phyloP scores from a whole-genome alignment of 2,113 vertebrate genomes.

The Sardina pilchardus region DNA sequence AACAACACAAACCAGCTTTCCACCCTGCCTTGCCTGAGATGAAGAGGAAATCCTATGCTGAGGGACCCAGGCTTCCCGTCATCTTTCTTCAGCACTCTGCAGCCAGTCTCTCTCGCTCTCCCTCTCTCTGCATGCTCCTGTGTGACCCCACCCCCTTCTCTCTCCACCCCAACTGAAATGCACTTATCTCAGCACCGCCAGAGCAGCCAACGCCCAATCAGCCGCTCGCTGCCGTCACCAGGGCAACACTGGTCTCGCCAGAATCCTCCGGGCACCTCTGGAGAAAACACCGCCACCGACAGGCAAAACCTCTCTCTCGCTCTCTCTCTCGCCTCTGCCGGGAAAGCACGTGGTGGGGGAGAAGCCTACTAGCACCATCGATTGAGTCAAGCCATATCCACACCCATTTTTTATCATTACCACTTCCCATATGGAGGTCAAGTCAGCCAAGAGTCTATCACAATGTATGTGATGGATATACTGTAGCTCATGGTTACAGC shows the following conservation, averaged over 20 bases:
- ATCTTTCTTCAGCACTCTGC: slow-evolving; percentile 12
- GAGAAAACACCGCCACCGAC: slow-evolving; percentile 5
- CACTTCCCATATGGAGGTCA: neutral
- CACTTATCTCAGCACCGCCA: slow-evolving; percentile 51
- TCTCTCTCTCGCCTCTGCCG: neutral
- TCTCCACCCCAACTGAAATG: slow-evolving; percentile 44
- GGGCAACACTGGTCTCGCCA: slow-evolving; percentile 33
- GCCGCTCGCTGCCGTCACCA: slow-evolving; percentile 25
- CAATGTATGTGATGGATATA: neutral
- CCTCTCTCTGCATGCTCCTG: slow-evolving; percentile 16
- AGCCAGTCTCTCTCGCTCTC: slow-evolving; percentile 7
- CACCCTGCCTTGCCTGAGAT: slow-evolving; percentile 25
- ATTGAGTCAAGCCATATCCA: neutral
- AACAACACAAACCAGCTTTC: slow-evolving; percentile 51
- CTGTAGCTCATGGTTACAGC: neutral
- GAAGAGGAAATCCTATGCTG: slow-evolving; percentile 54
- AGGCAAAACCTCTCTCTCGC: neutral
- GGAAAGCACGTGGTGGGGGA: neutral
- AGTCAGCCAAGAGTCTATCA: neutral
- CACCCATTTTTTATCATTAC: neutral
- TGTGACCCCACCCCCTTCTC: slow-evolving; percentile 26
- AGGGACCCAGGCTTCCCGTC: slow-evolving; percentile 50
- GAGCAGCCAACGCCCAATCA: slow-evolving; percentile 51
- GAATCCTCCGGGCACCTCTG: slow-evolving; percentile 25
- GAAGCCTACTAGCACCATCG: neutral